Evolutionary conservation across 2,113 vertebrate genomes (phyloP), one percentile per base, ranked within the genome.

Genomic region (Melanotaenia duboulayi): DNA sequence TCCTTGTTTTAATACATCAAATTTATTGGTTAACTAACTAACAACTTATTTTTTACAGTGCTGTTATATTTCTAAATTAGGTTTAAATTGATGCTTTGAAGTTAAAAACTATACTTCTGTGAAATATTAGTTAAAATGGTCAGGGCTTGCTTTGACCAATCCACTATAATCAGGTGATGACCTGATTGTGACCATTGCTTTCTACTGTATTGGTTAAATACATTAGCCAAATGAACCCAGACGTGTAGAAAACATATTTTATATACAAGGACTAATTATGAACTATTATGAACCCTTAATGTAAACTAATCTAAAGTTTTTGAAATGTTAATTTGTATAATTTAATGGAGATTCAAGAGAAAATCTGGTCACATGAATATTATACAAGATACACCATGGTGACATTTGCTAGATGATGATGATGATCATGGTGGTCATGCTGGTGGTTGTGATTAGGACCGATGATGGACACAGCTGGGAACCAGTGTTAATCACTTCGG

Each of bases 401-500:
- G 65, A 76, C 73, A 71, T 54, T 39, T 67, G 56, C 50, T 63
- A 50, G 66, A 77, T 83, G 74, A 80, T 62, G 70, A 57, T 28
- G 28, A 28, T 39, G 61, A 51, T 59, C 28, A n/a, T 54, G 52
- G 7, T 37, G 61, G 17, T 70, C 3, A 28, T 28, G 28, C 3
- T 35, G 71, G 32, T 79, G 50, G 59, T 25, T 62, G 70, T 71
- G 60, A 67, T 57, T 40, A 86, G 78, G 81, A 85, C 25, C 76
- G 72, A 87, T 80, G 81, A 80, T 44, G 65, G 61, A 65, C 64
- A 71, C 50, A 39, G 71, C 48, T 19, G 42, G 25, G 66, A n/a
- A 13, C 20, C 73, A 73, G 73, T 58, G 76, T 80, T 86, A 81
- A 81, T 82, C 74, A 86, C 83, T 82, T 80, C 59, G 54, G 70